phyloP scores from a whole-genome alignment of 2,113 vertebrate species.

The Cheilinus undulatus region DNA sequence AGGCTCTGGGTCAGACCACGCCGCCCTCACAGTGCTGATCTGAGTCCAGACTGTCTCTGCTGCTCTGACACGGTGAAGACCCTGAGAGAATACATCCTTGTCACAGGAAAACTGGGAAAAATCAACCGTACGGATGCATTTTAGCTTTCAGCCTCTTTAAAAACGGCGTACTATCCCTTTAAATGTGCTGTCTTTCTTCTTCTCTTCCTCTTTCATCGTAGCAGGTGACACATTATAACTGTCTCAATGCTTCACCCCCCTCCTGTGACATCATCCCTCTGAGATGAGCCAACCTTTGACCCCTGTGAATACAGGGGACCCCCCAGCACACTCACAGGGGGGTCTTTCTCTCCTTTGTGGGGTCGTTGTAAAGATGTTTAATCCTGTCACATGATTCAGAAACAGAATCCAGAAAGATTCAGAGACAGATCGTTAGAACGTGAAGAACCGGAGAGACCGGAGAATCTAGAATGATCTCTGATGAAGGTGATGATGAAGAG shows the following conservation, averaged over 20 bases:
- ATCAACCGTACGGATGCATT: too few species aligned
- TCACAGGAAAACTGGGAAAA: too few species aligned
- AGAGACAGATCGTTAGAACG: not conserved
- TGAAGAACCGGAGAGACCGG: too few species aligned
- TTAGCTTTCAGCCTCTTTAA: not conserved
- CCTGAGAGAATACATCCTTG: too few species aligned
- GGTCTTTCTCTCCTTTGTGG: slow-evolving; percentile 47
- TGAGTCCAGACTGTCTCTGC: too few species aligned
- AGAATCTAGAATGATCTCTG: too few species aligned
- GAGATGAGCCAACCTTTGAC: slow-evolving; percentile 49
- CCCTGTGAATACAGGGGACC: not conserved
- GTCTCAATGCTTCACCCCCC: slow-evolving; percentile 23
- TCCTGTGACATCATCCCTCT: slow-evolving; percentile 40
- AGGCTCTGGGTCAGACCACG: too few species aligned
- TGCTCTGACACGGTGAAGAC: too few species aligned
- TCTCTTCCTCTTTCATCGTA: slow-evolving; percentile 23
- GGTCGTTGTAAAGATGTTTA: slow-evolving; percentile 9
- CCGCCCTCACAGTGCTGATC: too few species aligned
- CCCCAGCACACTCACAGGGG: slow-evolving; percentile 5
- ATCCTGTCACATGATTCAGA: slow-evolving; percentile 44
- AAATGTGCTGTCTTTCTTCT: slow-evolving; percentile 5
- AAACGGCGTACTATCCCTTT: slow-evolving; percentile 11
- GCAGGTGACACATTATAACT: slow-evolving; percentile 56
- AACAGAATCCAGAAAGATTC: slow-evolving; percentile 26
- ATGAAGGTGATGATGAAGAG: too few species aligned